Base-by-base conservation (phyloP, 2,888 invertebrate species). In the Petrophora chlorosata region DNA sequence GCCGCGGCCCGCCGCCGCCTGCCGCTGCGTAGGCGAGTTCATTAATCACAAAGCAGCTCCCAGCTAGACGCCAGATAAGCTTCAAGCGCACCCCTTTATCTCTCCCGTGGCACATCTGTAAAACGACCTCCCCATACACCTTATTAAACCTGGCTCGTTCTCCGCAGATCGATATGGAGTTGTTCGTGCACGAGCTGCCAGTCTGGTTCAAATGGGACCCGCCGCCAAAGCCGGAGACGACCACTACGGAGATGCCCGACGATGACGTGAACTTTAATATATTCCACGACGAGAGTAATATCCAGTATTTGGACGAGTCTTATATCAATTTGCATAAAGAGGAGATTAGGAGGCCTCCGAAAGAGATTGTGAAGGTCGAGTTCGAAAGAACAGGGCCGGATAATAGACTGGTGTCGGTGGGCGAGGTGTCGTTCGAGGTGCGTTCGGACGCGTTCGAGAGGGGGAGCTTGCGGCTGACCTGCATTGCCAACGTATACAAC, bases 401-500 rank as follows among this genome's bases (percentile, higher is more conserved):
- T 60, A 84, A 79, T 54, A 73, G 89, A 58, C 69, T 84, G 64
- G 79, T 84, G 22, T 82, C 88, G 9, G 82, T 85, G 25, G 88
- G 85, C 7, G 86, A 83, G 59, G 85, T 94, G 67, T 92, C 93
- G 58, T 89, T 93, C 61, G 93, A 93, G 64, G 92, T 94, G 63
- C 91, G 90, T 53, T 90, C 90, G 58, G 92, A 92, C 65, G 92
- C 92, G 46, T 94, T 94, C 75, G 92, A 92, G 76, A 91, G 92
- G 23, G 93, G 94, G 56, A 92, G 92, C 69, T 89, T 94, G 49
- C 91, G 92, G 53, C 85, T 94, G 60, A 91, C 92, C 64, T 94
- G 94, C 79, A 91, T 92, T 67, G 94, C 93, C 44, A 92, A 91
- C 65, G 89, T 94, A 77, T 94, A 94, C 86, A 92, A 93, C 76